These are phyloP conservation scores for Conistra vaccinii DNA, from an alignment of 2,888 invertebrate species.

Conservation along the genomic window DNA sequence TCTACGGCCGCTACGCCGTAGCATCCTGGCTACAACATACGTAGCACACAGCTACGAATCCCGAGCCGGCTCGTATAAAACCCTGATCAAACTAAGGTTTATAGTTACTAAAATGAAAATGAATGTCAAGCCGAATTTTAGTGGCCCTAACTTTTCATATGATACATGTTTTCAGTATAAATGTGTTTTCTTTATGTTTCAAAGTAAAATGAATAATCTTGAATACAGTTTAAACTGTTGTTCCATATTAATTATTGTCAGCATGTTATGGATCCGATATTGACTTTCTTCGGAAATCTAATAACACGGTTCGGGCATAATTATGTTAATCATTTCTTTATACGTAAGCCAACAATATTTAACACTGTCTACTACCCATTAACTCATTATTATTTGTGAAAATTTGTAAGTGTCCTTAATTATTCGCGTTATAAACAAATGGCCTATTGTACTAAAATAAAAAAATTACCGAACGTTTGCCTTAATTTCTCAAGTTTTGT, in stretches of 20 bases:
- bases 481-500: background rate
- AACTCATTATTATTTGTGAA: background rate
- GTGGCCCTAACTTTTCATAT: conserved; percentile 3
- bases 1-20: conserved; percentile 54
- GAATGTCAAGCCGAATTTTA: conserved; percentile 19
- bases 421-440: too few relatives aligned
- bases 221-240: background rate
- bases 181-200: conserved; percentile 3
- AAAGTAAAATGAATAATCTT: background rate
- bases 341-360: background rate
- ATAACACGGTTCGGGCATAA: background rate
- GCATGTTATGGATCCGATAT: background rate
- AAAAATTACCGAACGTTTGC: background rate
- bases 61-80: conserved; percentile 27
- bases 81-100: conserved; percentile 30
- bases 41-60: conserved; percentile 44
- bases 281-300: background rate
- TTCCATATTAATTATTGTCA: background rate
- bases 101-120: conserved; percentile 35
- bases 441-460: too few relatives aligned
- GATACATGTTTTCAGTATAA: background rate
- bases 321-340: background rate
- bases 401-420: background rate
- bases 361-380: background rate
- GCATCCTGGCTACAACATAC: conserved; percentile 40